Conservation (phyloP, 2,888 invertebrate genomes). For the Smittia aterrima region DNA sequence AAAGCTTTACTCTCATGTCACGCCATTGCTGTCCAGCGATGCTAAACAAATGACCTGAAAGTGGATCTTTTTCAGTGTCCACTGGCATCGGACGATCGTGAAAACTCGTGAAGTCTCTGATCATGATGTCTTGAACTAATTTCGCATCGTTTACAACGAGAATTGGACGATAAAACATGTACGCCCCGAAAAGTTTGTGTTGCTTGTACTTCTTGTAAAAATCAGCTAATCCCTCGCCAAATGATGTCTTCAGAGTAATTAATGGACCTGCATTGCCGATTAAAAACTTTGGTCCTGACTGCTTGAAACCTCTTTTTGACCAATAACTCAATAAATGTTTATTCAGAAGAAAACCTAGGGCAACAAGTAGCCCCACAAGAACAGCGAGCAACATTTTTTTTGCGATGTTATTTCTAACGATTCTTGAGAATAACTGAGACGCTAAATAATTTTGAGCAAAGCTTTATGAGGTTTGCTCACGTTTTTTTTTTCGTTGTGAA, state of each 20-base stretch:
- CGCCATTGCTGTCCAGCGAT: constrained; percentile 61
- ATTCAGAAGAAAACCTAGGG: constrained; percentile 41
- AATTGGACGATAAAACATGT: constrained; percentile 62
- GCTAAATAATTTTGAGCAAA: too few relatives aligned
- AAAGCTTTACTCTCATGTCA: constrained; percentile 58
- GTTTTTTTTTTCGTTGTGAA: too few relatives aligned
- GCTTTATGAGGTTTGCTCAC: too few relatives aligned
- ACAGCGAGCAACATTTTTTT: constrained; percentile 45
- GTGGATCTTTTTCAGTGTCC: constrained; percentile 61
- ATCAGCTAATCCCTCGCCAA: constrained; percentile 59
- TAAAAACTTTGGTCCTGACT: constrained; percentile 51
- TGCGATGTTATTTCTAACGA: constrained; percentile 54
- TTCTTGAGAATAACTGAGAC: too few relatives aligned
- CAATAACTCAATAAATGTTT: constrained; percentile 53
- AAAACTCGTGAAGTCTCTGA: constrained; percentile 64
- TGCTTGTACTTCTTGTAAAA: constrained; percentile 52
- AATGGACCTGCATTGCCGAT: constrained; percentile 60
- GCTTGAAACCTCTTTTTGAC: constrained; percentile 55
- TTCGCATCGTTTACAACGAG: constrained; percentile 63
- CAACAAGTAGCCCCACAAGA: neutral
- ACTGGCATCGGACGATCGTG: constrained; percentile 64
- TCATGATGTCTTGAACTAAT: constrained; percentile 61
- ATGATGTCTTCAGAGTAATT: constrained; percentile 57
- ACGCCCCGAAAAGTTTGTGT: constrained; percentile 58
- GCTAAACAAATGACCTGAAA: constrained; percentile 62